Evolutionary conservation across 2,888 invertebrate genomes (phyloP), one percentile per base, ranked within the genome.

Genomic region (Periphyllus acericola): DNA sequence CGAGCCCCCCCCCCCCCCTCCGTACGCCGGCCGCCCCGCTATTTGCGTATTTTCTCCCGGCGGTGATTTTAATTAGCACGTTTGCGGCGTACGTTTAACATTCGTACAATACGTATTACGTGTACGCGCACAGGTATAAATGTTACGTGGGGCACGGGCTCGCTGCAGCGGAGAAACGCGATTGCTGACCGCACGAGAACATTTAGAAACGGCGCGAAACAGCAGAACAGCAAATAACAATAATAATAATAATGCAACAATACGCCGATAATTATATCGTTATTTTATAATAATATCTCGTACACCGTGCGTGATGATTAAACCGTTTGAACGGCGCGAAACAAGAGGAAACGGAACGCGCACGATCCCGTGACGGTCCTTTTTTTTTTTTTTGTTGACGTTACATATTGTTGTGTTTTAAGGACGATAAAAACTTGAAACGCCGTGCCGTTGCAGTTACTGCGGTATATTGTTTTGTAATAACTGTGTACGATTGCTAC

Each of bases 11-110:
- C 46, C 46, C 46, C 46, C 19, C 55, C 21, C 55, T 4, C 21
- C 3, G 55, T 5, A 17, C 21, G 21, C 55, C 21, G 19, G 6
- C 21, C 1, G 55, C 55, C 11, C 6, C 19, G 6, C 21, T 66
- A 66, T 66, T 21, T 66, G 21, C 66, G n/a, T 66, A 68, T 25
- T 68, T 25, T n/a, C 46, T 68, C 9, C 11, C 25, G n/a, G 68
- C 68, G 68, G 25, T 6, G 68, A 25, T 68, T 80, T 80, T 80
- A 80, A 80, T 80, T 80, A 80, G 80, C 80, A 40, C 74, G 21
- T 79, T 46, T 32, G 19, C 60, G 55, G 46, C 9, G 32, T 34
- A 52, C 25, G 34, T 46, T 46, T 46, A 46, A 46, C 46, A 11
- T 46, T 46, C 29, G 66, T 80, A 66, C 9, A 36, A 9, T n/a